Evolutionary conservation across 1,140 invertebrate species (phyloP).

Genomic region (Ridgeia piscesae): DNA sequence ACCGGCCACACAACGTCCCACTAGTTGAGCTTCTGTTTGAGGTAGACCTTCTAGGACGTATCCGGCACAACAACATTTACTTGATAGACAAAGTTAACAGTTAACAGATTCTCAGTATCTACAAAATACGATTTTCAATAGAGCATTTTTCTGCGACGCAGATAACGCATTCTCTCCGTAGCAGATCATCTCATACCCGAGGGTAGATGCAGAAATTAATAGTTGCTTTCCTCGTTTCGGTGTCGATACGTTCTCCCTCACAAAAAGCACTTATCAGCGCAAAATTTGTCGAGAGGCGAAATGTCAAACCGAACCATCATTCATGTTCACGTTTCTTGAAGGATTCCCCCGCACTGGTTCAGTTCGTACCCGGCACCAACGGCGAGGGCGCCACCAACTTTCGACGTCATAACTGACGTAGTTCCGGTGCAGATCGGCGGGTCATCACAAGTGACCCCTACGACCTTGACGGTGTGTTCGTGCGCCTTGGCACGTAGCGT

Average conservation of each 20-base stretch:
- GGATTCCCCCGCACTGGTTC: not conserved
- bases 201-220: not conserved
- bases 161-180: not conserved
- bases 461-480: slow-evolving; percentile 79
- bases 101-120: not conserved
- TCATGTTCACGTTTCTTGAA: not conserved
- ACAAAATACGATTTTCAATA: not conserved
- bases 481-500: slow-evolving; percentile 86
- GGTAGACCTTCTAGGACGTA: not conserved
- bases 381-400: not conserved
- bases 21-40: not conserved
- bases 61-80: not conserved
- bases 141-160: not conserved
- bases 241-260: not conserved
- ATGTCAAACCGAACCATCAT: not conserved
- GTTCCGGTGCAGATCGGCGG: not conserved
- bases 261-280: not conserved
- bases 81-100: not conserved
- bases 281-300: not conserved
- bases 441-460: not conserved
- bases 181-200: not conserved
- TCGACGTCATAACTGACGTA: not conserved
- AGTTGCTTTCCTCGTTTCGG: not conserved
- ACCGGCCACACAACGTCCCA: not conserved
- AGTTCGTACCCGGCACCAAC: not conserved